Evolutionary conservation across 2,113 vertebrate species (phyloP), one percentile per base, ranked within the genome.

Genomic region (Indri indri): DNA sequence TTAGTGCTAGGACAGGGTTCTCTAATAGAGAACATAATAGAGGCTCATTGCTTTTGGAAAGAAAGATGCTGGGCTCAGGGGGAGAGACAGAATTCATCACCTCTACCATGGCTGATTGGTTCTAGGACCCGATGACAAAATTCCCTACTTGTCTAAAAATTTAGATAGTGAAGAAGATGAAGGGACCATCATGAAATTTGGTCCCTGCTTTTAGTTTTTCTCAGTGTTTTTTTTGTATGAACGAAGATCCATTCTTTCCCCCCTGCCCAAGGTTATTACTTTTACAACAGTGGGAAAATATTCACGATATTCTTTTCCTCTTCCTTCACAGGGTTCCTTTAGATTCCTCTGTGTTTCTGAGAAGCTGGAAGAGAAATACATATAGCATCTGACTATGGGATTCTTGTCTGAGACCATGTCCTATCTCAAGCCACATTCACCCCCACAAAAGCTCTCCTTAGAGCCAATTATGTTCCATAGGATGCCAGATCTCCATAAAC

Each of bases 401-500:
- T 45, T 50, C n/a, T 74, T 84, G 30, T 71, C 66, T 91, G 83
- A 83, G 42, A 87, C 30, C 42, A 25, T 70, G 50, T 86, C 20
- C 20, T 88, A 22, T 79, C 32, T 87, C 14, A 59, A 92, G 32
- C 89, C 89, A 71, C 27, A 57, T 71, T 59, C 42, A 83, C 22
- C 27, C 42, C 40, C 45, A 68, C 45, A 57, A 17, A 80, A n/a
- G 3, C 27, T 91, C 92, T 95, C 42, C 42, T 85, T 61, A 63
- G 52, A 57, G n/a, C 4, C 63, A 86, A 7, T 79, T 74, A 81
- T 66, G 25, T 90, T 94, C 59, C 45, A 50, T 71, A 83, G 57
- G 59, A 66, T 66, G 87, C 40, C 45, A 90, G 80, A 91, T 66
- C 50, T 30, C 32, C 70, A 54, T 80, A 96, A 96, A 91, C 74